Percentiles rank a stretch among this genome's conserved stretches.
These are phyloP conservation scores for Hylaeus anthracinus DNA, from an alignment of 1,140 invertebrate genomes.

Conservation along the genomic window DNA sequence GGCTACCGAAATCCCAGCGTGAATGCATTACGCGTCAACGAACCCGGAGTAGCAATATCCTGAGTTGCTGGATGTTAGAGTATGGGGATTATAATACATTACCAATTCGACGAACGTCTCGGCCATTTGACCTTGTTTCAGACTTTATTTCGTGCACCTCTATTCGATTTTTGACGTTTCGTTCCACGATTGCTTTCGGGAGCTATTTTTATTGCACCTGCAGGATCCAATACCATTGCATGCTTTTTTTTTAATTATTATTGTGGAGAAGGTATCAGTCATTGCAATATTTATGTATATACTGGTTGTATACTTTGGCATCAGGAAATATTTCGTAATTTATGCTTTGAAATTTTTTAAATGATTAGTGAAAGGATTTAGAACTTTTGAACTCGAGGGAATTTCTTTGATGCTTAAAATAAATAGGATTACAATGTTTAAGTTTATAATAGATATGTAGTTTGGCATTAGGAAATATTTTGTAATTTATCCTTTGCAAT, in stretches of 20 bases:
- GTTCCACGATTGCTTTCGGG: neutral
- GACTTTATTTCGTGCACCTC: conserved; percentile 64
- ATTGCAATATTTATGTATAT: too few relatives aligned
- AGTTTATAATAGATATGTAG: too few relatives aligned
- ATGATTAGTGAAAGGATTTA: too few relatives aligned
- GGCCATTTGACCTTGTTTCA: conserved; percentile 74
- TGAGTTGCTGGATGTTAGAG: conserved; percentile 75
- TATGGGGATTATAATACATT: conserved; percentile 80
- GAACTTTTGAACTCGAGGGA: too few relatives aligned
- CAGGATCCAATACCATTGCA: neutral
- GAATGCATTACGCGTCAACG: conserved; percentile 81
- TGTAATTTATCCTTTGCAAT: too few relatives aligned
- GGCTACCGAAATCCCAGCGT: conserved; percentile 73
- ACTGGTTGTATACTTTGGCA: too few relatives aligned
- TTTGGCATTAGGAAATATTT: too few relatives aligned
- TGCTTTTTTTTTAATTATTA: neutral
- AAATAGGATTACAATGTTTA: too few relatives aligned
- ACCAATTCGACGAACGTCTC: conserved; percentile 79
- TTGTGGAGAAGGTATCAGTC: too few relatives aligned
- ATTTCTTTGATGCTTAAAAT: too few relatives aligned
- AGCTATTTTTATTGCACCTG: conserved; percentile 14
- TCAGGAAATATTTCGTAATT: too few relatives aligned
- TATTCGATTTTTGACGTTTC: conserved; percentile 41
- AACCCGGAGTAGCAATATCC: conserved; percentile 81
- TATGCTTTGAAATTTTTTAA: too few relatives aligned